Percentiles rank a stretch among this genome's conserved stretches.
Conservation (phyloP, 2,888 invertebrate species). For the Alloscopus bannaensis region DNA sequence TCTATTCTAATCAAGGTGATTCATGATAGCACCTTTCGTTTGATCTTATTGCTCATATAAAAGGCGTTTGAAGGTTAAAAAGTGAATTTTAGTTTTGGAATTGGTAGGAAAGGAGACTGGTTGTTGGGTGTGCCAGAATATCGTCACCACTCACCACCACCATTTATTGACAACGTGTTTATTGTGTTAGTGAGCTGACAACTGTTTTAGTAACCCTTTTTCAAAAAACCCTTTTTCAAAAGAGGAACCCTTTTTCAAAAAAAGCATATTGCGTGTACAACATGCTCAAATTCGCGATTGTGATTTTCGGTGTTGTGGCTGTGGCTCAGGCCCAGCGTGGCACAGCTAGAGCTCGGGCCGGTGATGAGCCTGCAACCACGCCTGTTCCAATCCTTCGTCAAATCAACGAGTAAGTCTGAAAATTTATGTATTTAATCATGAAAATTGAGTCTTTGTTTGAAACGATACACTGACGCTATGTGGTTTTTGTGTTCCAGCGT, state of each 20-base stretch:
- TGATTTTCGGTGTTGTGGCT: conserved; percentile 51
- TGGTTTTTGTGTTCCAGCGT: conserved; percentile 77
- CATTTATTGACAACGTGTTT: neutral
- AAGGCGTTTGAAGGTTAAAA: conserved; percentile 69
- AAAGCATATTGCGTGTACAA: conserved; percentile 24
- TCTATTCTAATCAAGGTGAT: conserved; percentile 50
- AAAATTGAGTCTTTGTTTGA: neutral
- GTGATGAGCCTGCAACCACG: conserved; percentile 77
- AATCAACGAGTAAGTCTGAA: conserved; percentile 79
- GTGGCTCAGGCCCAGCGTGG: conserved; percentile 57
- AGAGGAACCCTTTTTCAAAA: neutral
- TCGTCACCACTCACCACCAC: too few relatives aligned
- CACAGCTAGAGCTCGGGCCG: conserved; percentile 22
- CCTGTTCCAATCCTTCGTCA: conserved; percentile 89
- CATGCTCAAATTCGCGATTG: conserved; percentile 42
- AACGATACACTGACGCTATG: neutral
- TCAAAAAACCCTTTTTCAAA: neutral
- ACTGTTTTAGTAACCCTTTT: conserved; percentile 15
- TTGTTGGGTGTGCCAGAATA: conserved; percentile 56
- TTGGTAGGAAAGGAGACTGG: conserved; percentile 38
- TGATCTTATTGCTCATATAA: conserved; percentile 60
- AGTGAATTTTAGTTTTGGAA: conserved; percentile 58
- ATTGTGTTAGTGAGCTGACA: too few relatives aligned
- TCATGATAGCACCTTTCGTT: conserved; percentile 44
- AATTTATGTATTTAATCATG: neutral